These are phyloP conservation scores for Geodia barretti DNA, from an alignment of 37 sponge, comb jelly and placozoan species.

Conservation along the genomic window DNA sequence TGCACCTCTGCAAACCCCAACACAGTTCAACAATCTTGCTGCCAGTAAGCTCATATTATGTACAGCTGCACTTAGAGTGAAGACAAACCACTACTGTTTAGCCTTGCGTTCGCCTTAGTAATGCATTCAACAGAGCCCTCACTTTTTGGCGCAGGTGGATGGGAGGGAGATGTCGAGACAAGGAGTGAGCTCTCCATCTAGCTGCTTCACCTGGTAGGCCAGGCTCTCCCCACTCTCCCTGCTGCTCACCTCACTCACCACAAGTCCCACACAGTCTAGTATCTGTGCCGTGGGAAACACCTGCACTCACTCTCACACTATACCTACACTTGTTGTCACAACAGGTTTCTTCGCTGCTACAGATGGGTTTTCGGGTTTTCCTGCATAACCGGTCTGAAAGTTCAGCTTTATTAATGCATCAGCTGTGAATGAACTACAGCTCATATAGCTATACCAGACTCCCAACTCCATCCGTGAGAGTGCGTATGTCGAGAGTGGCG, in stretches of 20 bases:
- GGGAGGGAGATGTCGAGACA: slow-evolving; percentile 34
- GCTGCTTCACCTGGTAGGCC: not conserved
- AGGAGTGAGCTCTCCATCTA: slow-evolving; percentile 40
- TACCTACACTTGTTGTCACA: no score
- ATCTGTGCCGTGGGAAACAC: no score
- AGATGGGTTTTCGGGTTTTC: no score
- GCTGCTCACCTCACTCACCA: slow-evolving; percentile 27
- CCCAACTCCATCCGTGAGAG: slow-evolving; percentile 3
- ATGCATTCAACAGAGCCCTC: not conserved
- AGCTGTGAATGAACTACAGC: no score
- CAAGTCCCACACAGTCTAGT: slow-evolving; percentile 24
- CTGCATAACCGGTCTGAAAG: no score
- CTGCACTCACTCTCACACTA: no score
- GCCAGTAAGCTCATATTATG: not conserved
- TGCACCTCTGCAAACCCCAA: not conserved
- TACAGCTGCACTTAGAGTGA: not conserved
- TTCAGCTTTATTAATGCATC: no score
- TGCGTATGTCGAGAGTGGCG: not conserved
- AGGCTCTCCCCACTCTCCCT: slow-evolving; percentile 9
- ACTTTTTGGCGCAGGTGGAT: not conserved
- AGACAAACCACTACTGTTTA: not conserved
- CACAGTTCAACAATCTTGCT: not conserved
- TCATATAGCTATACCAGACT: not conserved
- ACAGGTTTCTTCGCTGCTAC: no score
- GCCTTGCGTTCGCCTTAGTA: not conserved